Conservation (phyloP, 2,888 invertebrate genomes). For the Eueremaeus valkanovi region DNA sequence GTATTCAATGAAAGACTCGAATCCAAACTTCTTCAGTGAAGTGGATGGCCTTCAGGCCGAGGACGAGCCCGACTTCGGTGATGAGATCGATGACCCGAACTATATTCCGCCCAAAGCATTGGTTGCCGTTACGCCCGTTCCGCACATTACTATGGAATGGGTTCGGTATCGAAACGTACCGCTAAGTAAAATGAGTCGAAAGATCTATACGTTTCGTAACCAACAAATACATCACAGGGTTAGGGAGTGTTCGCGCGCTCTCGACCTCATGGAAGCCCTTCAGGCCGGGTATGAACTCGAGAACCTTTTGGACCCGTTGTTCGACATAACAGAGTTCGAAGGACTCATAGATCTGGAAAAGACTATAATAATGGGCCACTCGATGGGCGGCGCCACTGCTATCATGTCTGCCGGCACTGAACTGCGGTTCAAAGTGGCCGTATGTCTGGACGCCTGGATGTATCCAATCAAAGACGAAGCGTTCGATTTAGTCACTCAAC, state of each 20-base stretch:
- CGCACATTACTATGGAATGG: slow-evolving; percentile 42
- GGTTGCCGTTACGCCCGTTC: slow-evolving; percentile 30
- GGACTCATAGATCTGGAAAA: slow-evolving; percentile 55
- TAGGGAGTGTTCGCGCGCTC: slow-evolving; percentile 56
- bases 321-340: slow-evolving; percentile 51
- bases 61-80: slow-evolving; percentile 40
- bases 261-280: slow-evolving; percentile 57
- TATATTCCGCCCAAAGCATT: slow-evolving; percentile 40
- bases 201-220: slow-evolving; percentile 38
- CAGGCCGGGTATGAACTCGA: slow-evolving; percentile 56
- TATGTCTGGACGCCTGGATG: slow-evolving; percentile 63
- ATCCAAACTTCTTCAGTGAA: slow-evolving; percentile 37
- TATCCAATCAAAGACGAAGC: slow-evolving; percentile 58
- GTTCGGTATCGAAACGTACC: slow-evolving; percentile 32
- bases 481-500: slow-evolving; percentile 55
- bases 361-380: slow-evolving; percentile 61
- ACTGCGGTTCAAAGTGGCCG: slow-evolving; percentile 56
- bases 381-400: slow-evolving; percentile 64
- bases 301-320: slow-evolving; percentile 55
- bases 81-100: slow-evolving; percentile 43
- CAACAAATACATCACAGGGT: slow-evolving; percentile 56
- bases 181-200: background rate
- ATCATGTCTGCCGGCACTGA: slow-evolving; percentile 59
- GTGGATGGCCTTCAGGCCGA: slow-evolving; percentile 17
- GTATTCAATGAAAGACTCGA: slow-evolving; percentile 38